phyloP scores from a whole-genome alignment of 2,797 vertebrate genomes.

The Parauchenoglanis ngamensis region DNA sequence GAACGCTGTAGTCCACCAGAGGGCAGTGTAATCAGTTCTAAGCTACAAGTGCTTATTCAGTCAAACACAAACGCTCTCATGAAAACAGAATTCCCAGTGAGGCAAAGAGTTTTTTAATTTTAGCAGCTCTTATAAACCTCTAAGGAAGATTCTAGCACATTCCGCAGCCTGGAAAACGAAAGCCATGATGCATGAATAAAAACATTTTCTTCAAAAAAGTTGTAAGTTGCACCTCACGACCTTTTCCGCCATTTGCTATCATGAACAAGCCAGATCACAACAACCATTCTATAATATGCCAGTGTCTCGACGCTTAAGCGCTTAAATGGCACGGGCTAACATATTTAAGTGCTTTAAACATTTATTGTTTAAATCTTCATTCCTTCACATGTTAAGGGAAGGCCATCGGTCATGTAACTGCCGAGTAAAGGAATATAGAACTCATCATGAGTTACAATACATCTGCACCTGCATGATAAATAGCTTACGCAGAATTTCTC shows the following conservation, averaged over 20 bases:
- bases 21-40: slow-evolving; percentile 1
- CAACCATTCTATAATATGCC: not conserved
- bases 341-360: not conserved
- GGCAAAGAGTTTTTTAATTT: not conserved
- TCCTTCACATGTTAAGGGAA: not conserved
- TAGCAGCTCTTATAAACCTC: not conserved
- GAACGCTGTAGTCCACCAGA: not conserved
- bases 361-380: not conserved
- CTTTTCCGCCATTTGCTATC: not conserved
- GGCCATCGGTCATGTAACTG: slow-evolving; percentile 43
- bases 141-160: not conserved
- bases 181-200: not conserved
- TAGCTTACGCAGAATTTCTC: slow-evolving; percentile 11
- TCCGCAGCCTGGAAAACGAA: too few relatives aligned
- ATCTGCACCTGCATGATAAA: slow-evolving; percentile 56
- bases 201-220: not conserved
- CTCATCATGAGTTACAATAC: not conserved
- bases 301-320: not conserved
- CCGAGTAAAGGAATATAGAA: slow-evolving; percentile 38
- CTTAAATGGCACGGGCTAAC: not conserved
- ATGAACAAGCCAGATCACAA: not conserved
- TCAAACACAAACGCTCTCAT: not conserved
- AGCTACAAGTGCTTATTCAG: not conserved
- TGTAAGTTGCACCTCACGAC: not conserved
- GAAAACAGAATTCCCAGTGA: not conserved